Conservation (phyloP, 2,113 vertebrate species). For the Anthoscopus minutus region DNA sequence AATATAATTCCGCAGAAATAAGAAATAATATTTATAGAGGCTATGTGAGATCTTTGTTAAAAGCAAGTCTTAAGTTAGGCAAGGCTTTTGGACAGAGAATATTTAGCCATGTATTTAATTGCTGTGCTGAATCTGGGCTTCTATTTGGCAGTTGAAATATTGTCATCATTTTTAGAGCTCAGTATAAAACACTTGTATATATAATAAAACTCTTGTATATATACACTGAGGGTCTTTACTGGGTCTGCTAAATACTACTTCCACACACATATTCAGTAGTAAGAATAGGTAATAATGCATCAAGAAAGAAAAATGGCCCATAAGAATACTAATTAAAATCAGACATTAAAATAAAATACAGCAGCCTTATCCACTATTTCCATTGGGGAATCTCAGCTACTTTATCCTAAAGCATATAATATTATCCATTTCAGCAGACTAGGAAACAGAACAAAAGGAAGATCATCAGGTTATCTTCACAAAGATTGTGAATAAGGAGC, state of each 20-base stretch:
- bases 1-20: not conserved
- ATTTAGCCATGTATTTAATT: not conserved
- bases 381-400: not conserved
- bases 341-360: not conserved
- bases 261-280: not conserved
- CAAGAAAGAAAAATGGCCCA: not conserved
- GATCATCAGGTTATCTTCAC: not conserved
- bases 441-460: not conserved
- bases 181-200: not conserved
- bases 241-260: not conserved
- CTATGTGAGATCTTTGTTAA: not conserved
- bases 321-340: not conserved
- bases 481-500: not conserved
- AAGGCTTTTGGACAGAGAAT: not conserved
- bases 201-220: not conserved
- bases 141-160: not conserved
- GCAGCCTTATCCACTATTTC: not conserved
- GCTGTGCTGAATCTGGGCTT: not conserved
- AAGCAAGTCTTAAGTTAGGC: not conserved
- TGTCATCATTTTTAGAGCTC: not conserved
- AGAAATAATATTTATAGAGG: not conserved
- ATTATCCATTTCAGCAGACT: not conserved
- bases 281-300: not conserved
- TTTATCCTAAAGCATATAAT: not conserved
- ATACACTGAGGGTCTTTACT: not conserved